Evolutionary conservation across 2,113 vertebrate genomes (phyloP), one percentile per base, ranked within the genome.

Genomic region (Dasyornis broadbenti): DNA sequence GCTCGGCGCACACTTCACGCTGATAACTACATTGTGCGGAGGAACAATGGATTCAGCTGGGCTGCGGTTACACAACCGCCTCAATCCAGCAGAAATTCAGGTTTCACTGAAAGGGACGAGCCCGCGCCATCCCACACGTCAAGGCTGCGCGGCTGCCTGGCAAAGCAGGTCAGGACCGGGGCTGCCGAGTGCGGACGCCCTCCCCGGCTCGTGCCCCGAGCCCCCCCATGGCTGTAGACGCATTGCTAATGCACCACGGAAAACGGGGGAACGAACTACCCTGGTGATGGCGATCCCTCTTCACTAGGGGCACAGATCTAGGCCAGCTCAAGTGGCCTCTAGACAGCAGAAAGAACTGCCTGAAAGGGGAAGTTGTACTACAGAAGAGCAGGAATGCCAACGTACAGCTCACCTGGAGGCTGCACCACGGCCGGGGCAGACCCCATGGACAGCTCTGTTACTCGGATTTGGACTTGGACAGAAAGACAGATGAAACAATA

Each of bases 401-500:
- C 0, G 7, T 15, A 8, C 63, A 28, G 21, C 22, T 50, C 39
- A 14, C 9, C 64, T 40, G 59, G n/a, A 45, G 35, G 22, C n/a
- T 4, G 16, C 1, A 1, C 12, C n/a, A 5, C 6, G 17, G 47
- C 35, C 73, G 9, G 50, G 53, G 20, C 33, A n/a, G 47, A 39
- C 15, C 18, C 33, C 47, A 11, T 5, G 19, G 44, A 4, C 61
- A 47, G 37, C 82, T 31, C 17, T 44, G 4, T 13, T 15, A 2
- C 17, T 61, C 28, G 0, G 5, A 10, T 39, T 5, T 19, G 20
- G n/a, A 15, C 22, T 27, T 0, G 0, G 8, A 13, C 75, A 39
- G 22, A 56, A 50, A 52, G 20, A 7, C 18, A 16, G 14, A 10
- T 22, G 23, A 11, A 15, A 28, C 21, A 26, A 23, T 7, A 20